Evolutionary conservation across 2,113 vertebrate genomes (phyloP).

Genomic region (Lepus timidus): DNA sequence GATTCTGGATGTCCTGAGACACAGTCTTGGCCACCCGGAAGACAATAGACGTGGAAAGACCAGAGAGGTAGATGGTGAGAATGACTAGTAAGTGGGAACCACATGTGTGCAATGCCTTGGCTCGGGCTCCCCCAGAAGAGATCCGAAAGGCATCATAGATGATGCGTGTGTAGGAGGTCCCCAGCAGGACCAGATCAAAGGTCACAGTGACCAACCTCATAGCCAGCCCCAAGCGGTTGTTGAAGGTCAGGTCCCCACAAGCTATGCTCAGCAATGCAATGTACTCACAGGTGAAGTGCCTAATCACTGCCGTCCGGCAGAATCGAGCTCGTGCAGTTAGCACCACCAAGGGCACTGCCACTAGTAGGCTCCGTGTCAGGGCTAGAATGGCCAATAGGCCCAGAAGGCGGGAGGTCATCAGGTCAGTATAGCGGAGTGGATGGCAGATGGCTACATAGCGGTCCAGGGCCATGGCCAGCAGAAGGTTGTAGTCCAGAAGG

Average conservation of each 20-base stretch:
- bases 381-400: constrained; percentile 63
- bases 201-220: constrained; percentile 58
- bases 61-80: constrained; percentile 73
- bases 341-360: constrained; percentile 53
- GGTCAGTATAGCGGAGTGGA: constrained; percentile 66
- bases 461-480: constrained; percentile 80
- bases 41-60: constrained; percentile 78
- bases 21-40: constrained; percentile 62
- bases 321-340: constrained; percentile 63
- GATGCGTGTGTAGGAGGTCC: constrained; percentile 61
- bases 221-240: constrained; percentile 40
- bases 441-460: constrained; percentile 73
- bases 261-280: constrained; percentile 71
- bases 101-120: constrained; percentile 78
- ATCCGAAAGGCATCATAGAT: constrained; percentile 69
- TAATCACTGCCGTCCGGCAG: constrained; percentile 64
- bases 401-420: constrained; percentile 50
- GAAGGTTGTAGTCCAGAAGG: constrained; percentile 75
- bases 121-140: constrained; percentile 48
- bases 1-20: constrained; percentile 73
- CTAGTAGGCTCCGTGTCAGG: constrained; percentile 57
- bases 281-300: constrained; percentile 76
- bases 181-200: constrained; percentile 66
- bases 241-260: constrained; percentile 25
- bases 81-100: constrained; percentile 70